phyloP scores from a whole-genome alignment of 2,888 invertebrate species.

The Strigamia crassipes region DNA sequence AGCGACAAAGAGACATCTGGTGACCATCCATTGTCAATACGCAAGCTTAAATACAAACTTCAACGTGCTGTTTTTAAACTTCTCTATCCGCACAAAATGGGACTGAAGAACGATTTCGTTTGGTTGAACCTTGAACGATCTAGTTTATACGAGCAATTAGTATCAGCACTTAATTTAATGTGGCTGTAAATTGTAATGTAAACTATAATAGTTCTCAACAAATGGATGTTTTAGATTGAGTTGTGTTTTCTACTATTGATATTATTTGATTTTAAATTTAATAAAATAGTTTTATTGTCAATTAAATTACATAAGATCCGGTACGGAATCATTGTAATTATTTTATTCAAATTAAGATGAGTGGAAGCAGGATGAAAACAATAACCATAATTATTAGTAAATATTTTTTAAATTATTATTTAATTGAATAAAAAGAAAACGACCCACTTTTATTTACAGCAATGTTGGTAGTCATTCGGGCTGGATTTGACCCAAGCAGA shows the following conservation, averaged over 20 bases:
- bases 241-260: background rate
- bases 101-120: background rate
- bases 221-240: background rate
- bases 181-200: background rate
- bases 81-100: background rate
- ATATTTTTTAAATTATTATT: background rate
- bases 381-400: background rate
- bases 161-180: background rate
- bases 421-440: background rate
- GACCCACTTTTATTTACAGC: background rate
- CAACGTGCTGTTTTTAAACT: background rate
- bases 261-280: no score
- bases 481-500: background rate
- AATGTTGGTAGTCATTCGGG: background rate
- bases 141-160: background rate
- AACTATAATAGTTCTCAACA: no score
- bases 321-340: background rate
- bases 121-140: background rate
- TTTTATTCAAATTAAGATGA: background rate
- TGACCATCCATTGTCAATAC: background rate
- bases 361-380: background rate
- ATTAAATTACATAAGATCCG: background rate
- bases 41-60: background rate
- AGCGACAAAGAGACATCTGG: background rate
- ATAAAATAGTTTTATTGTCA: background rate